Percentiles rank a stretch among this genome's conserved stretches.
These are phyloP conservation scores for Rattus rattus DNA, from an alignment of 2,113 vertebrate species.

Conservation along the genomic window DNA sequence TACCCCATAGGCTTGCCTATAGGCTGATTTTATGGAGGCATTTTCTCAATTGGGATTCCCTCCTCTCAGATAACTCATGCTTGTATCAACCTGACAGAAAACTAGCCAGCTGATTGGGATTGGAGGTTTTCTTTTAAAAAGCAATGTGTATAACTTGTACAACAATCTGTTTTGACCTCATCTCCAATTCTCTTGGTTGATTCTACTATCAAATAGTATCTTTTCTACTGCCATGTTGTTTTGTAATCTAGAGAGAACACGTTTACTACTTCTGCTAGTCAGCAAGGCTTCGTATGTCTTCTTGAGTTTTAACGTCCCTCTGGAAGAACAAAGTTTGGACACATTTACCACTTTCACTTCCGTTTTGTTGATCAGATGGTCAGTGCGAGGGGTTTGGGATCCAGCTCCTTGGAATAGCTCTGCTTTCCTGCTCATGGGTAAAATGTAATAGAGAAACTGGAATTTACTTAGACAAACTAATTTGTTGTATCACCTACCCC, in stretches of 20 bases:
- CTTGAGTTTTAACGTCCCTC: background rate
- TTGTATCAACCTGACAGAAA: no score
- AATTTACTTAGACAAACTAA: background rate
- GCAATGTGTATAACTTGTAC: background rate
- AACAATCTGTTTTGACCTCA: background rate
- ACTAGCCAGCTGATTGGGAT: no score
- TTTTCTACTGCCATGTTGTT: background rate
- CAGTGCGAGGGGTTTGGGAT: background rate
- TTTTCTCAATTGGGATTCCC: background rate
- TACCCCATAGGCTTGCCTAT: background rate
- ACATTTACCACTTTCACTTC: background rate
- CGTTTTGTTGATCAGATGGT: background rate
- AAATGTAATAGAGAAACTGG: background rate
- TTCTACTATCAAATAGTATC: background rate
- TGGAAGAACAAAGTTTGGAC: background rate
- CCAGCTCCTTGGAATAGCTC: background rate
- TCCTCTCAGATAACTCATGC: no score
- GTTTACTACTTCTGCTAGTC: background rate
- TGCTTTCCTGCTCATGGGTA: background rate
- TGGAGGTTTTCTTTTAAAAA: background rate
- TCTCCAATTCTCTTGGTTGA: background rate
- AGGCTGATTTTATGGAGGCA: background rate
- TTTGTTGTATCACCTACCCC: background rate
- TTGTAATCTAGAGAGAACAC: background rate
- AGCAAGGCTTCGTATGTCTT: background rate